Base-by-base conservation (phyloP, 2,888 invertebrate species). In the Cryptosula pallasiana region DNA sequence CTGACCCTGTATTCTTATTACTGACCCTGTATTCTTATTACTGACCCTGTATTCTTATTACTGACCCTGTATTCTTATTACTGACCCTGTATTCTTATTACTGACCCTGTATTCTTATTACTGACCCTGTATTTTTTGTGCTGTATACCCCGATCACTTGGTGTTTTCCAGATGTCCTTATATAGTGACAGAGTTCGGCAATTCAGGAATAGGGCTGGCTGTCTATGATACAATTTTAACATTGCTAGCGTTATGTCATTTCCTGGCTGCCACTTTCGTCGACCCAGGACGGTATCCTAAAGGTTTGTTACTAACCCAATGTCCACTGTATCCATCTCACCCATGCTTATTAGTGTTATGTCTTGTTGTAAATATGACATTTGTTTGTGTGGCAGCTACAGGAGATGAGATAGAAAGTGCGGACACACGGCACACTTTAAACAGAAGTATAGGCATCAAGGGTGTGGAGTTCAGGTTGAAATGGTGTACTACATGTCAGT, bases 401-500 rank as follows among this genome's bases (percentile, higher is more conserved):
- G 55, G 57, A 5, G 71, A 75, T 87, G 94, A 95, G 88, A 95
- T 97, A 90, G 95, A 95, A 85, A 96, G 96, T 87, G 97, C 98
- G 86, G 98, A 99, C 87, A 93, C 95, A 83, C 90, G 96, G 80
- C 95, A 96, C 75, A 87, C 87, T 13, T 88, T 99, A 75, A 98
- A 97, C 87, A 95, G 94, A 87, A 95, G 92, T 86, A 95, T 97
- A 76, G 97, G 98, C 87, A 96, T 99, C 78, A 95, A 96, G 87
- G 97, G 97, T 75, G 95, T 98, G 78, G 95, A 95, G 20, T 96
- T 99, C 75, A 91, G 98, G 76, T 98, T 99, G 98, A 99, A 99
- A 87, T 99, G 98, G 98, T 98, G 99, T 87, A 94, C 95, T 78
- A 99, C 99, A 1, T 99, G 99, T 88, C 95, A 97, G 88, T 99